Conservation (phyloP, 1,140 invertebrate genomes). For the Alviniconcha marisindica region DNA sequence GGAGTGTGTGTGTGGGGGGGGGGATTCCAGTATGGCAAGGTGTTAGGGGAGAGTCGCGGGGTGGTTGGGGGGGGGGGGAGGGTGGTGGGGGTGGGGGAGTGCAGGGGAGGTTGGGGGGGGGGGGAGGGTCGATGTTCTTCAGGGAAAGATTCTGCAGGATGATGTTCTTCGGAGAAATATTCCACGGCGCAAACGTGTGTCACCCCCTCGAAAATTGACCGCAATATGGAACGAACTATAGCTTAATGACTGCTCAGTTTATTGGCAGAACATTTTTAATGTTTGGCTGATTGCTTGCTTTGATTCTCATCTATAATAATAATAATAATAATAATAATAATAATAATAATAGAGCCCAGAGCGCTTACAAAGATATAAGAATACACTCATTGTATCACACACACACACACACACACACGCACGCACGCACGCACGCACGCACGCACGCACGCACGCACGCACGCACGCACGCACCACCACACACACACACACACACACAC, state of each 20-base stretch:
- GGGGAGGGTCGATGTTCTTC: neutral
- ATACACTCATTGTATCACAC: neutral
- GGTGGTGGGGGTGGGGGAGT: neutral
- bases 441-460: neutral
- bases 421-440: neutral
- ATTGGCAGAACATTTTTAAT: neutral
- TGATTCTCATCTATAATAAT: no score
- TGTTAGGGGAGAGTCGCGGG: neutral
- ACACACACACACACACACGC: conserved; percentile 21
- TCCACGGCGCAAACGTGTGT: no score
- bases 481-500: no score
- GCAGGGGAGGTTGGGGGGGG: neutral
- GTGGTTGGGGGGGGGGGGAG: neutral
- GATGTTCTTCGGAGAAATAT: neutral
- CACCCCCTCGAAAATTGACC: no score
- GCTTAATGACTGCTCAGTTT: neutral
- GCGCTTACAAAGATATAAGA: neutral
- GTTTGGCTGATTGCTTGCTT: neutral
- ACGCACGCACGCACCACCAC: no score
- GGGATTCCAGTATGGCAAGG: neutral
- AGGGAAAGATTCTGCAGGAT: neutral
- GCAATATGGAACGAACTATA: no score
- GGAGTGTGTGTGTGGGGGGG: neutral
- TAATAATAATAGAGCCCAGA: neutral
- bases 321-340: neutral